Conservation (phyloP, 2,888 invertebrate genomes). For the Noctua pronuba region DNA sequence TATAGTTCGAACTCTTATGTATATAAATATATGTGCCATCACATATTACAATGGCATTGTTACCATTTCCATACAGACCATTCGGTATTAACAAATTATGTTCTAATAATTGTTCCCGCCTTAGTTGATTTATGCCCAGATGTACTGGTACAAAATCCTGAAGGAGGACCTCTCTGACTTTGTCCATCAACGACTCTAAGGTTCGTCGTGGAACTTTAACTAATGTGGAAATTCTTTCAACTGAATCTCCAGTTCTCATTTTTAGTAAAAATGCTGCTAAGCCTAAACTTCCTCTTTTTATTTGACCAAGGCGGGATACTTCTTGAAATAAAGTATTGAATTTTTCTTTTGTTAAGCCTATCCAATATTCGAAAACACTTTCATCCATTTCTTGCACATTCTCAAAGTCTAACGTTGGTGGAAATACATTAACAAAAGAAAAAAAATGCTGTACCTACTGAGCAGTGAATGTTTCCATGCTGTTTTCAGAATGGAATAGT, state of each 20-base stretch:
- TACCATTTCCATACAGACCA: background rate
- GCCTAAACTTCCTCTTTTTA: conserved; percentile 3
- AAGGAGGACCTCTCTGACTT: conserved; percentile 9
- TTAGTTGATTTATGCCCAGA: conserved; percentile 5
- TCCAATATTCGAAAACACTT: background rate
- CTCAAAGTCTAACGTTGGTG: background rate
- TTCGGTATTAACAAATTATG: background rate
- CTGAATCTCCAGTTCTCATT: background rate
- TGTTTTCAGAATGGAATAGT: conserved; percentile 14
- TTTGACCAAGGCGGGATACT: background rate
- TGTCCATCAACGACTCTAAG: conserved; percentile 6
- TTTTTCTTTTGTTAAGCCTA: conserved; percentile 8
- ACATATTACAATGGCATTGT: conserved; percentile 13
- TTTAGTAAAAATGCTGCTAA: conserved; percentile 4
- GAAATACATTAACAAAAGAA: conserved; percentile 1
- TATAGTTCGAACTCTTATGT: conserved; percentile 5
- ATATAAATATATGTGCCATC: conserved; percentile 10
- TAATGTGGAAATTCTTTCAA: conserved; percentile 2
- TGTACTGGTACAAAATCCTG: conserved; percentile 8
- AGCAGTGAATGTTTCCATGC: background rate
- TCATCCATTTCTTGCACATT: conserved; percentile 15
- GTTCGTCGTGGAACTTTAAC: conserved; percentile 6
- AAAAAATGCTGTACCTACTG: conserved; percentile 5
- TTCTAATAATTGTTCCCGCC: background rate
- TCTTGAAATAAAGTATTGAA: conserved; percentile 12